These are phyloP conservation scores for Eudorcas thomsonii DNA, from an alignment of 2,113 vertebrate genomes.

Conservation along the genomic window DNA sequence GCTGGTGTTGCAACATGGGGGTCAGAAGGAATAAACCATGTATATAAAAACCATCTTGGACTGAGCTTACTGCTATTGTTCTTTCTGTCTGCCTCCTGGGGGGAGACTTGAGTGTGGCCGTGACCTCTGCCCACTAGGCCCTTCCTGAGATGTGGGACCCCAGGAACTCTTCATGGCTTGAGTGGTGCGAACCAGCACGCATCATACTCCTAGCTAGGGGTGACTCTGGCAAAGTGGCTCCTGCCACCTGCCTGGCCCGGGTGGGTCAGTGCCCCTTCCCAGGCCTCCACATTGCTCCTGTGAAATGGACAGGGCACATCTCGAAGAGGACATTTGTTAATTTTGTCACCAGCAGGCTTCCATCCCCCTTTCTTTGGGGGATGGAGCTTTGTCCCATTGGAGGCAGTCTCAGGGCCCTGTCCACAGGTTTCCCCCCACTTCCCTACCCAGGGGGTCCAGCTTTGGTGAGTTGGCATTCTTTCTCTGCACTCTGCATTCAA, in stretches of 20 bases:
- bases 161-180: not conserved
- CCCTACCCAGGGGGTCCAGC: not conserved
- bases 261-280: not conserved
- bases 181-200: not conserved
- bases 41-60: not conserved
- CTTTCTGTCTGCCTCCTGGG: not conserved
- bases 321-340: not conserved
- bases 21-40: constrained; percentile 34
- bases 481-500: not conserved
- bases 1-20: not conserved
- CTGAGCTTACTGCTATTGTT: not conserved
- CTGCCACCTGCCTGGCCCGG: not conserved
- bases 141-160: not conserved
- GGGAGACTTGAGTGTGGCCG: not conserved
- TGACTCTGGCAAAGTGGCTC: not conserved
- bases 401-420: not conserved
- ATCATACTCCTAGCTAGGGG: too few relatives aligned
- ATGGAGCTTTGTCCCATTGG: not conserved
- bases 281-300: not conserved
- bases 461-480: not conserved
- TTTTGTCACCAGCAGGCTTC: not conserved
- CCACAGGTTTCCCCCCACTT: not conserved
- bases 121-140: not conserved
- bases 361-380: not conserved
- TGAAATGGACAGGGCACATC: not conserved